phyloP scores from a whole-genome alignment of 2,888 invertebrate species.

The Ormyrus nitidulus region DNA sequence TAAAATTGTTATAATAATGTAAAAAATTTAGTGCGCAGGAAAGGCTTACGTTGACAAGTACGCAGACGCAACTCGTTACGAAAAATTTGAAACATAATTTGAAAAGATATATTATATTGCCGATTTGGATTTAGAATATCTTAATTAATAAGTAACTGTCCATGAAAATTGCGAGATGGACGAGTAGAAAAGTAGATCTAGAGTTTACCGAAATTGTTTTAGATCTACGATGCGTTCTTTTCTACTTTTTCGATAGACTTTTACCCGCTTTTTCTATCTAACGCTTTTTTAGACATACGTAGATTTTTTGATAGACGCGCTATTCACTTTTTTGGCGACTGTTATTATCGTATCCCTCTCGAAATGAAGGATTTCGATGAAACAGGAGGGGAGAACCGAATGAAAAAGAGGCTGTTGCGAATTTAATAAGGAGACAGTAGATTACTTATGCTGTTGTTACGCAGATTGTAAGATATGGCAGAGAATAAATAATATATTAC shows the following conservation, averaged over 20 bases:
- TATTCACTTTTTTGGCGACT: slow-evolving; percentile 20
- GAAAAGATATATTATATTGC: not conserved
- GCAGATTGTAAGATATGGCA: slow-evolving; percentile 65
- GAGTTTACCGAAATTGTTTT: not conserved
- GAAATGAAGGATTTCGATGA: not conserved
- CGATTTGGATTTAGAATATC: slow-evolving; percentile 31
- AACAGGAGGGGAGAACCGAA: not conserved
- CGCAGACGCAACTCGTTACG: not conserved
- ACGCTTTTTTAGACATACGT: slow-evolving; percentile 42
- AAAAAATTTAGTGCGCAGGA: slow-evolving; percentile 10
- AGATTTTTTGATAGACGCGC: slow-evolving; percentile 33
- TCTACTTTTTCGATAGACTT: slow-evolving; percentile 28
- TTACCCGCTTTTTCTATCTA: slow-evolving; percentile 40
- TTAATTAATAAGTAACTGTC: not conserved
- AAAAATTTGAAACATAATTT: not conserved
- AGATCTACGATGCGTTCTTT: slow-evolving; percentile 11
- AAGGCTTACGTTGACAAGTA: not conserved
- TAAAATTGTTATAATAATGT: slow-evolving; percentile 42
- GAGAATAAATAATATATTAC: slow-evolving; percentile 65
- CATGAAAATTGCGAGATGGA: too few species aligned
- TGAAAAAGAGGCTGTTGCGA: slow-evolving; percentile 65
- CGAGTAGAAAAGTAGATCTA: too few species aligned
- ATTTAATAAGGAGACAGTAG: slow-evolving; percentile 54
- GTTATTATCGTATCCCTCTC: not conserved
- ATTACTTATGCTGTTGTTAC: slow-evolving; percentile 65